Conservation (phyloP, 2,888 invertebrate genomes). For the Parascotia fuliginaria region DNA sequence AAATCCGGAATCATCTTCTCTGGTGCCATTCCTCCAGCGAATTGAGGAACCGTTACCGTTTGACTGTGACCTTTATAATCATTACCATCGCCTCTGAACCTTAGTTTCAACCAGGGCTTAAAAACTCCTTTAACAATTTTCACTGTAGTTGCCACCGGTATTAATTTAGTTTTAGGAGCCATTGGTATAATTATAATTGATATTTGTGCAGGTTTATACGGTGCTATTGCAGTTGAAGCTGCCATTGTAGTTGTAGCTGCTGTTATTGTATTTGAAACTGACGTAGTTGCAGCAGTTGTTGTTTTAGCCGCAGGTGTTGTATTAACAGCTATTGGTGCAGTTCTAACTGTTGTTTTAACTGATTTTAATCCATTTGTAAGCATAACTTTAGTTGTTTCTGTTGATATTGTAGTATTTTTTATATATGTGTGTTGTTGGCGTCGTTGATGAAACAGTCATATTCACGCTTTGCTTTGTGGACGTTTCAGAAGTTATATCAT, state of each 20-base stretch:
- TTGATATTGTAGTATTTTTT: not conserved
- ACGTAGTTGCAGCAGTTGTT: no score
- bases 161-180: no score
- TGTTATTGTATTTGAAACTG: not conserved
- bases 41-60: not conserved
- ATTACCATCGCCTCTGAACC: not conserved
- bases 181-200: no score
- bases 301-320: no score
- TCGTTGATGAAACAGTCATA: not conserved
- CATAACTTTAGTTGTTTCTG: no score
- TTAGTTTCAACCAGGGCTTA: not conserved
- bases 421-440: not conserved
- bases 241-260: not conserved
- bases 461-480: no score
- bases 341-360: not conserved
- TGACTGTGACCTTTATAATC: not conserved
- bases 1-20: not conserved
- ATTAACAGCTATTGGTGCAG: not conserved
- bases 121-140: not conserved
- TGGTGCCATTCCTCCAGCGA: not conserved
- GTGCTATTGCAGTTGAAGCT: no score
- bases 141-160: not conserved
- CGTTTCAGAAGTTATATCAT: no score
- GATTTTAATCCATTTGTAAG: no score
- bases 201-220: no score